Base-by-base conservation (phyloP, 2,888 invertebrate species). In the Epinotia ramella region DNA sequence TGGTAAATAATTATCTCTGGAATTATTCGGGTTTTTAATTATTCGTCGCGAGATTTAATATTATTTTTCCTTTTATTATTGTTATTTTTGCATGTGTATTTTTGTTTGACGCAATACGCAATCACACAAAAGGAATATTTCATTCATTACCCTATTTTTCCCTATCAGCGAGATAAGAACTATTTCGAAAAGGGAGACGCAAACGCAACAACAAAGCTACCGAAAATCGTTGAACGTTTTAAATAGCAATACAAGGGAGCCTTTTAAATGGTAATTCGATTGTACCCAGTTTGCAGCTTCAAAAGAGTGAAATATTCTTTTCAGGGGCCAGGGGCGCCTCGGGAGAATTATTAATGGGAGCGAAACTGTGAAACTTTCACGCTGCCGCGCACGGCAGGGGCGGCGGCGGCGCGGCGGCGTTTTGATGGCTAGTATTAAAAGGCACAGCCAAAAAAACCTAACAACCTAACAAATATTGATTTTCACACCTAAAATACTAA, bases 261-360 rank as follows among this genome's bases (percentile, higher is more conserved):
- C 87, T 90, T 92, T 92, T 89, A 92, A 88, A 92, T 92, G 92
- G 89, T 91, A 93, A 93, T 92, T 91, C 90, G 89, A 92, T 92
- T 91, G 90, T 90, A 89, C 89, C 89, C 91, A 88, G 89, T 91
- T 90, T 80, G 79, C 79, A 79, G 80, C 78, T 79, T 81, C 80
- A 90, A 92, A 92, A 91, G 91, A 91, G 89, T 89, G 87, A 91
- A 91, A 92, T 91, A 91, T 92, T 91, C 91, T 92, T 92, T 91
- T 89, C 88, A 88, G 84, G 84, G 88, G 86, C 83, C 86, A 86
- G 85, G 87, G 86, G 85, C 85, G 88, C 88, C 84, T 84, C 87
- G 83, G 81, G 86, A 84, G 91, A 89, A 92, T 91, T 92, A 92
- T 92, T 91, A 92, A 92, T 92, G 90, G 89, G 82, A 82, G 80